These are phyloP conservation scores for Macrotis lagotis DNA, from an alignment of 2,113 vertebrate species.

Conservation along the genomic window DNA sequence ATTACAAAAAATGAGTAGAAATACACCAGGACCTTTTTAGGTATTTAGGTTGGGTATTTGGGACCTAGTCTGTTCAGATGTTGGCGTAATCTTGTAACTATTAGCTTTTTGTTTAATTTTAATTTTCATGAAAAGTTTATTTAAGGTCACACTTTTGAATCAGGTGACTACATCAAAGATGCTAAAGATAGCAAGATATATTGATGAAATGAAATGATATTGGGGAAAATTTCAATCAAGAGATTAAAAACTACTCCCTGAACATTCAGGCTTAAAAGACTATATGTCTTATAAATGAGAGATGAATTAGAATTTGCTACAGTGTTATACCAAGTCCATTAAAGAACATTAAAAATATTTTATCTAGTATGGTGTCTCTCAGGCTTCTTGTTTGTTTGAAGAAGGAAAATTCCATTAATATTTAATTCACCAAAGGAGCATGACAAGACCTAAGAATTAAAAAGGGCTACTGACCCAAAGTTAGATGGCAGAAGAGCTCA, in stretches of 20 bases:
- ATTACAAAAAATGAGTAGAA: neutral
- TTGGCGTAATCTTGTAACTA: neutral
- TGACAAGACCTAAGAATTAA: too few relatives aligned
- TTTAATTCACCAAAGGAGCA: too few relatives aligned
- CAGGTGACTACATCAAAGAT: neutral
- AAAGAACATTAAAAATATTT: too few relatives aligned
- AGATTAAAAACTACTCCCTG: neutral
- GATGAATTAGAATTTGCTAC: too few relatives aligned
- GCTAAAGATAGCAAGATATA: neutral
- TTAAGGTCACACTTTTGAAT: neutral
- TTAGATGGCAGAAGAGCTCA: too few relatives aligned
- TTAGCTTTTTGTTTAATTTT: neutral
- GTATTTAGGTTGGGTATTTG: neutral
- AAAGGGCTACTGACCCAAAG: too few relatives aligned
- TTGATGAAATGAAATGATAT: neutral
- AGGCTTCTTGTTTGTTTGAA: too few relatives aligned
- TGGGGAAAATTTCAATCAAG: too few relatives aligned
- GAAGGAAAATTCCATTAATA: too few relatives aligned
- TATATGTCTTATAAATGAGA: too few relatives aligned
- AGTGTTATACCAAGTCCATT: too few relatives aligned
- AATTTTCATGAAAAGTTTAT: neutral
- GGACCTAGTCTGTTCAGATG: neutral
- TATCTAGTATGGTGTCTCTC: too few relatives aligned
- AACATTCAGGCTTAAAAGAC: neutral
- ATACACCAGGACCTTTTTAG: neutral